Evolutionary conservation across 2,797 vertebrate species (phyloP).

Genomic region (Helostoma temminkii): DNA sequence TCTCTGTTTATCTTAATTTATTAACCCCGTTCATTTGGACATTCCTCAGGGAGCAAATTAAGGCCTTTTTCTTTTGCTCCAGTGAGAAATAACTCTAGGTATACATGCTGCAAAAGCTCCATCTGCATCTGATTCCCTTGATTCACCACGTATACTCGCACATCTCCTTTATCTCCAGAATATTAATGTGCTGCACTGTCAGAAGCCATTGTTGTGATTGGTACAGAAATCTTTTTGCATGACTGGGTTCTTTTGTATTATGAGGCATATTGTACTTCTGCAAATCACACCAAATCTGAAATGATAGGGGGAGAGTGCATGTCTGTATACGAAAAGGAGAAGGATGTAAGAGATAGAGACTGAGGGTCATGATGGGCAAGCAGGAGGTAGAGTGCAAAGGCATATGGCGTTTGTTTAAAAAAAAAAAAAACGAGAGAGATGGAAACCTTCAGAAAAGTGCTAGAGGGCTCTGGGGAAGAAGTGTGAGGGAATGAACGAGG

Average conservation of each 20-base stretch:
- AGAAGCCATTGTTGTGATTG: slow-evolving; percentile 74
- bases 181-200: slow-evolving; percentile 75
- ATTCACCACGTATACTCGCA: slow-evolving; percentile 47
- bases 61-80: slow-evolving; percentile 32
- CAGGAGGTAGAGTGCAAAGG: slow-evolving; percentile 61
- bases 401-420: slow-evolving; percentile 82
- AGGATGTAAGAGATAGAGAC: slow-evolving; percentile 47
- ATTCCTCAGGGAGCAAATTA: slow-evolving; percentile 72
- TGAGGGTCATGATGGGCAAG: slow-evolving; percentile 51
- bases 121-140: slow-evolving; percentile 69
- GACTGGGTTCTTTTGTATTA: slow-evolving; percentile 66
- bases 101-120: slow-evolving; percentile 57
- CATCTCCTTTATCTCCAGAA: slow-evolving; percentile 68
- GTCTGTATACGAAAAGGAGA: slow-evolving; percentile 16
- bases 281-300: slow-evolving; percentile 65
- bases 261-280: slow-evolving; percentile 64
- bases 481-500: slow-evolving; percentile 60
- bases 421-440: slow-evolving; percentile 66
- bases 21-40: slow-evolving; percentile 51
- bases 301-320: slow-evolving; percentile 49
- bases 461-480: slow-evolving; percentile 65
- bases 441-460: slow-evolving; percentile 75
- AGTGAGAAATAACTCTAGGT: slow-evolving; percentile 60
- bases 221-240: slow-evolving; percentile 64
- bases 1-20: slow-evolving; percentile 43